These are phyloP conservation scores for Cetonia aurata DNA, from an alignment of 2,888 invertebrate genomes.

Conservation along the genomic window DNA sequence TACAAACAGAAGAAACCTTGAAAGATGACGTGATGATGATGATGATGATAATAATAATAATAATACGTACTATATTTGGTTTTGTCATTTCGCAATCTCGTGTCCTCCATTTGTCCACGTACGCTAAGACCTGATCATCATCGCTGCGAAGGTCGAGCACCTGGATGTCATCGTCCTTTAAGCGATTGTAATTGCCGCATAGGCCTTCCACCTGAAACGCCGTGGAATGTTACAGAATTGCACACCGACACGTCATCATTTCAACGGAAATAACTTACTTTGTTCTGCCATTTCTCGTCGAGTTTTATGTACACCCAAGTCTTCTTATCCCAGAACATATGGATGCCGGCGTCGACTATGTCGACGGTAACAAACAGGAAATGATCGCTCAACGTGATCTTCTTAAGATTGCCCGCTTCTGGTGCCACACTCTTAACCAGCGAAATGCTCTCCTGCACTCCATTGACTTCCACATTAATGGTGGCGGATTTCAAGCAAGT, in stretches of 20 bases:
- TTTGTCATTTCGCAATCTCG: neutral
- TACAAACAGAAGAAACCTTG: too few relatives aligned
- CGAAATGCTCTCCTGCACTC: neutral
- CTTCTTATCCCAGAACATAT: conserved; percentile 11
- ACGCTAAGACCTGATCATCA: neutral
- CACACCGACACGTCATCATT: neutral
- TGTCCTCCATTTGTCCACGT: neutral
- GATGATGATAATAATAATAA: too few relatives aligned
- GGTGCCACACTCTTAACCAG: neutral
- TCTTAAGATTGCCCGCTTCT: neutral
- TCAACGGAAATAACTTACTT: neutral
- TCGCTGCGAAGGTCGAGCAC: neutral
- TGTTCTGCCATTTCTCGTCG: conserved; percentile 4
- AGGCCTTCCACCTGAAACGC: conserved; percentile 16
- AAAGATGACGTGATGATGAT: too few relatives aligned
- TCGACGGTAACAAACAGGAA: neutral
- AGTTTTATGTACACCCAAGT: conserved; percentile 18
- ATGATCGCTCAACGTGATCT: conserved; percentile 4
- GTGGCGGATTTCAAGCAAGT: conserved; percentile 21
- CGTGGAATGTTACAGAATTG: neutral
- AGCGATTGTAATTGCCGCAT: conserved; percentile 12
- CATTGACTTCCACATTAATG: neutral
- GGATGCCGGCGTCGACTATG: neutral
- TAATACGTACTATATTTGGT: neutral
- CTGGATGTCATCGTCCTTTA: neutral